Percentiles rank a stretch among this genome's conserved stretches.
phyloP scores from a whole-genome alignment of 2,797 vertebrate genomes.

The Labroides dimidiatus region DNA sequence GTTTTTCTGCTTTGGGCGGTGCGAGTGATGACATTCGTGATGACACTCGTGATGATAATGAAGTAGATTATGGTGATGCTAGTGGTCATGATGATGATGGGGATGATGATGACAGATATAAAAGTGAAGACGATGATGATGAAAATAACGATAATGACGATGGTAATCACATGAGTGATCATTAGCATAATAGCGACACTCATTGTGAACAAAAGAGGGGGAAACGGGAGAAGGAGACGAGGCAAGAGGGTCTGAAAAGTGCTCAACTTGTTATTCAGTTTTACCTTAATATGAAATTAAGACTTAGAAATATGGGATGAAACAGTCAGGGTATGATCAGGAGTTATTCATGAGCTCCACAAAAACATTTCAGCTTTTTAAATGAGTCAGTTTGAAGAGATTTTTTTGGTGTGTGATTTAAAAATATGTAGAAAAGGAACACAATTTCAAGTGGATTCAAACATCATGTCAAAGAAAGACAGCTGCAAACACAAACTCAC shows the following conservation, averaged over 20 bases:
- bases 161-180: conserved; percentile 19
- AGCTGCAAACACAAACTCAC: conserved; percentile 78
- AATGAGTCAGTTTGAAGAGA: too few relatives aligned
- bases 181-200: conserved; percentile 38
- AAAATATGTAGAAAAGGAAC: too few relatives aligned
- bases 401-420: too few relatives aligned
- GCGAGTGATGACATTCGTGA: conserved; percentile 42
- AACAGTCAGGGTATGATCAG: too few relatives aligned
- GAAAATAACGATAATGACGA: conserved; percentile 41
- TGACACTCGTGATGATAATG: conserved; percentile 49
- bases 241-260: background rate
- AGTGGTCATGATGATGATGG: conserved; percentile 26
- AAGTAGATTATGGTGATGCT: conserved; percentile 46
- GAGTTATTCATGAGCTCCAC: too few relatives aligned
- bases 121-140: conserved; percentile 41
- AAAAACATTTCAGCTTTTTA: too few relatives aligned
- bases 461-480: conserved; percentile 5
- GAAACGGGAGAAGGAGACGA: background rate
- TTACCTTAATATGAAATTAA: too few relatives aligned
- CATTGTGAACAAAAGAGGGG: background rate
- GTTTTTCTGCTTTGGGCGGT: background rate
- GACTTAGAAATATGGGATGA: too few relatives aligned
- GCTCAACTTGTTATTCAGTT: too few relatives aligned
- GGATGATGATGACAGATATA: conserved; percentile 29
- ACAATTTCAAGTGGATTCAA: background rate